Conservation (phyloP, 2,888 invertebrate genomes). For the Morinoia aosen region DNA sequence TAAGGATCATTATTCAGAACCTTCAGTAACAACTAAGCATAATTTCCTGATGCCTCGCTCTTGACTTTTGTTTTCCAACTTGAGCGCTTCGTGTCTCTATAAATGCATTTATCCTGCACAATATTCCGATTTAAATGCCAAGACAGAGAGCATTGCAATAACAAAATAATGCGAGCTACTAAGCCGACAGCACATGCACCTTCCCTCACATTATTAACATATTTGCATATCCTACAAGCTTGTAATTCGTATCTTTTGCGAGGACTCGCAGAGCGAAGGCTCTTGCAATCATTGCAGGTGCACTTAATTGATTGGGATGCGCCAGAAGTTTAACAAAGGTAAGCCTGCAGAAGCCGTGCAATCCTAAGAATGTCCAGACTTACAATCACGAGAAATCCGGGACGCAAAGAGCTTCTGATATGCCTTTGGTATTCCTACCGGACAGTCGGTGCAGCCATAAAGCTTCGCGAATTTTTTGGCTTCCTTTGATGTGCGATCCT, state of each 20-base stretch:
- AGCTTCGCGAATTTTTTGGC: background rate
- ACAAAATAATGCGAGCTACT: background rate
- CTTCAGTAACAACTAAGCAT: background rate
- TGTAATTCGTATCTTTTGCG: background rate
- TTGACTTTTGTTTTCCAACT: background rate
- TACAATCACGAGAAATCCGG: slow-evolving; percentile 23
- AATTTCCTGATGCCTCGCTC: background rate
- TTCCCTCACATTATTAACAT: background rate
- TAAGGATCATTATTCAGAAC: background rate
- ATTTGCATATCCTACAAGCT: background rate
- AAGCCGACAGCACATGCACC: background rate
- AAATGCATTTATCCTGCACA: background rate
- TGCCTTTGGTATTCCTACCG: background rate
- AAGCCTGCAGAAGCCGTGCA: slow-evolving; percentile 1
- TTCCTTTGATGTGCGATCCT: background rate
- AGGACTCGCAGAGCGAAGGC: background rate
- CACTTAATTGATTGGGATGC: slow-evolving; percentile 43
- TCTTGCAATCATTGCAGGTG: slow-evolving; percentile 13
- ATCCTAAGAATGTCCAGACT: slow-evolving; percentile 5
- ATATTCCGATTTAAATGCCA: background rate
- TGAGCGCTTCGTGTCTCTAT: background rate
- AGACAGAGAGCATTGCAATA: background rate
- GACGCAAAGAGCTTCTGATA: slow-evolving; percentile 2
- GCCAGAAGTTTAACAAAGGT: slow-evolving; percentile 13
- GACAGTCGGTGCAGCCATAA: background rate